Evolutionary conservation across 2,888 invertebrate genomes (phyloP).

Genomic region (Harpagoxenus sublaevis): DNA sequence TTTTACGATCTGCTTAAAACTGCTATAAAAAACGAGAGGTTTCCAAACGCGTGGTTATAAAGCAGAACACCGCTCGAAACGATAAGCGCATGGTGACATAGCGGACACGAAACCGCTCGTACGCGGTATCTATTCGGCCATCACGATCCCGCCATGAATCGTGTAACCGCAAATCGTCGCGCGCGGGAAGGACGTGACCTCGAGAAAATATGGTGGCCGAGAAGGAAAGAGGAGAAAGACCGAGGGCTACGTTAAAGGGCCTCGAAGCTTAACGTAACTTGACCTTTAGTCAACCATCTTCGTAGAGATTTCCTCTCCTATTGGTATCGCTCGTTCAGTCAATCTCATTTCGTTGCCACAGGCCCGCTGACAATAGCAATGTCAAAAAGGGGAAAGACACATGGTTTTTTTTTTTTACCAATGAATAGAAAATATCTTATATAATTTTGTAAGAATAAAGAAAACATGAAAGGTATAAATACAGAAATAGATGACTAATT

Average conservation of each 20-base stretch:
- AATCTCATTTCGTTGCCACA: constrained; percentile 75
- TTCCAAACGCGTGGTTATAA: background rate
- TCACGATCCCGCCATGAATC: constrained; percentile 56
- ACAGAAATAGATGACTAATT: background rate
- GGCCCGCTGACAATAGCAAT: constrained; percentile 29
- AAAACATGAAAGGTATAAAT: background rate
- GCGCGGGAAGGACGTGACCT: constrained; percentile 69
- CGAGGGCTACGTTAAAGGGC: no score
- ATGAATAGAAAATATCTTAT: background rate
- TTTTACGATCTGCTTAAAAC: constrained; percentile 3
- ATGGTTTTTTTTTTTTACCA: background rate
- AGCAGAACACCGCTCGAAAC: constrained; percentile 11
- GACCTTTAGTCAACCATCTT: constrained; percentile 30
- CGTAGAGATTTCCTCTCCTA: constrained; percentile 53
- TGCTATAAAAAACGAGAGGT: constrained; percentile 4
- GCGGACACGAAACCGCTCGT: constrained; percentile 43
- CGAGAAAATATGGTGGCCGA: constrained; percentile 55
- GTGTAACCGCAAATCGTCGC: constrained; percentile 68
- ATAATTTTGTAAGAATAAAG: background rate
- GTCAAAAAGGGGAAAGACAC: background rate
- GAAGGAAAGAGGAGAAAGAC: background rate
- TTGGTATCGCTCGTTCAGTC: constrained; percentile 68
- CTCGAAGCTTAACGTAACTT: no score
- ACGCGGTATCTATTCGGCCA: constrained; percentile 49
- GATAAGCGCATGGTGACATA: constrained; percentile 43